Percentiles rank a stretch among this genome's conserved stretches.
phyloP scores from a whole-genome alignment of 2,797 vertebrate genomes.

The Tokudaia tokunoshimensis region DNA sequence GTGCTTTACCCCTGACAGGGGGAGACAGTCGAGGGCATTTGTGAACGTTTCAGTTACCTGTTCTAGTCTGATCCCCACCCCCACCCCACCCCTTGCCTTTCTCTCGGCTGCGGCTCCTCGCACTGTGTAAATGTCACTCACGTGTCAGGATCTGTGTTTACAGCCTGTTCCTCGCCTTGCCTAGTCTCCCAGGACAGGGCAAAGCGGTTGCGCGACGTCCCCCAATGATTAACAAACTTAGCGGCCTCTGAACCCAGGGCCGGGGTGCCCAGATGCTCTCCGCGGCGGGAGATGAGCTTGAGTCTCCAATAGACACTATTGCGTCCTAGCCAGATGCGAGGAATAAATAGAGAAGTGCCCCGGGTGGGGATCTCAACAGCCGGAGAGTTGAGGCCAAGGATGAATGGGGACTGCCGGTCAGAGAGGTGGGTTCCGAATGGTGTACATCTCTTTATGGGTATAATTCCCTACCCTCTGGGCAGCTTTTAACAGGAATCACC shows the following conservation, averaged over 20 bases:
- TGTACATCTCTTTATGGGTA: conserved; percentile 17
- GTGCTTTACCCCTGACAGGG: conserved; percentile 68
- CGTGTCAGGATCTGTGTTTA: conserved; percentile 88
- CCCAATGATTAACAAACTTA: conserved; percentile 84
- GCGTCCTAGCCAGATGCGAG: not conserved
- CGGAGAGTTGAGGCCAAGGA: not conserved
- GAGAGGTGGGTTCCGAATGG: not conserved
- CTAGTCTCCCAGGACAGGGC: conserved; percentile 86
- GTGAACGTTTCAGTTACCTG: conserved; percentile 28
- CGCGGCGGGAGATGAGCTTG: not conserved
- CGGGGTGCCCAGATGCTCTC: not conserved
- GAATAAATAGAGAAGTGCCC: not conserved
- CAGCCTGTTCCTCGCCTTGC: conserved; percentile 86
- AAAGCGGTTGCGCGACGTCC: conserved; percentile 80
- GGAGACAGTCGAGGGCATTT: conserved; percentile 18
- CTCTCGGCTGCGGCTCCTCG: conserved; percentile 79
- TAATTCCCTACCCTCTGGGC: not conserved
- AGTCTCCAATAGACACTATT: not conserved
- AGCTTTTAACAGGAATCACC: not conserved
- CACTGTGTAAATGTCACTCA: conserved; percentile 88
- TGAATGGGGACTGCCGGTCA: conserved; percentile 24
- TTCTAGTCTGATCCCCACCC: not conserved
- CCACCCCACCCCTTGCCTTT: conserved; percentile 62
- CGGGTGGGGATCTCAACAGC: not conserved
- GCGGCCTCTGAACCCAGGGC: conserved; percentile 68